phyloP scores from a whole-genome alignment of 2,797 vertebrate genomes.

The Falco cherrug region DNA sequence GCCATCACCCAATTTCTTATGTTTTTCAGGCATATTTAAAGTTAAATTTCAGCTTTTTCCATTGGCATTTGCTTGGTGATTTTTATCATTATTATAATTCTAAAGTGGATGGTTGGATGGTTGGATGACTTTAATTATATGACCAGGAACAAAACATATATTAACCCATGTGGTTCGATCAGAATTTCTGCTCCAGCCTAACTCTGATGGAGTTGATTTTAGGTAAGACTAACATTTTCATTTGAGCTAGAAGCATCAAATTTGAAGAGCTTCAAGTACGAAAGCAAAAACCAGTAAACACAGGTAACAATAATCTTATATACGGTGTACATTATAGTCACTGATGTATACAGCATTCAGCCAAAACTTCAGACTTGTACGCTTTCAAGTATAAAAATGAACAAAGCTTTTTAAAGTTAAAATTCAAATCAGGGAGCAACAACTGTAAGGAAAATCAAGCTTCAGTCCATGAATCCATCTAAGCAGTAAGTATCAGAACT shows the following conservation, averaged over 20 bases:
- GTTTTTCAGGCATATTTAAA: background rate
- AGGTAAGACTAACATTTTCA: background rate
- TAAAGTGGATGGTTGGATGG: background rate
- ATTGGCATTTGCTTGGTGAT: background rate
- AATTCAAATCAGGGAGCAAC: background rate
- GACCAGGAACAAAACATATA: background rate
- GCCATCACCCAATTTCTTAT: background rate
- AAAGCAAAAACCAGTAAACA: background rate
- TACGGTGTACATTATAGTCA: background rate
- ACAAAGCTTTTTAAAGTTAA: background rate
- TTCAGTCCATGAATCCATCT: background rate
- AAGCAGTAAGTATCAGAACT: background rate
- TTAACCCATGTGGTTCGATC: background rate
- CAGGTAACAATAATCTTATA: background rate
- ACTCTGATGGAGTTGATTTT: background rate
- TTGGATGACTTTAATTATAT: background rate
- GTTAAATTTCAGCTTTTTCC: background rate
- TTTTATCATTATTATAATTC: background rate
- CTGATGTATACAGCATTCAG: background rate
- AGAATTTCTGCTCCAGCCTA: background rate
- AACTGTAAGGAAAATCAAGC: background rate
- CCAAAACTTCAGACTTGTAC: background rate
- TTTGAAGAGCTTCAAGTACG: background rate
- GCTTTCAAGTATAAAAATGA: background rate
- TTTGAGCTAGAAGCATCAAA: background rate